These are phyloP conservation scores for Virgularia gustaviana DNA, from an alignment of 92 coral and sea anemone species.

Conservation along the genomic window DNA sequence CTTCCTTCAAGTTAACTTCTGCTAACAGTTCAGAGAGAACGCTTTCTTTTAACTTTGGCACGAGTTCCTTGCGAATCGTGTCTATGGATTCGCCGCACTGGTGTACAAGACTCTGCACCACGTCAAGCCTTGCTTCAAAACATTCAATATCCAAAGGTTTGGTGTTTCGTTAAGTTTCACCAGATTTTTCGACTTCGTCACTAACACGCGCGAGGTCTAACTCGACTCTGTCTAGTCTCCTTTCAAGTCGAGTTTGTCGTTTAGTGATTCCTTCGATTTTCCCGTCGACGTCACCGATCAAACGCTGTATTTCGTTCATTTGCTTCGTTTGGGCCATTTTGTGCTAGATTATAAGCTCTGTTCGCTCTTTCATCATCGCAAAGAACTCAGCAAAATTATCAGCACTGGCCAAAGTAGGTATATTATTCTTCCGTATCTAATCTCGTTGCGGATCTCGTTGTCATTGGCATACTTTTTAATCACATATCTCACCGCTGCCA, in stretches of 20 bases:
- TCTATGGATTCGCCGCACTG: neutral
- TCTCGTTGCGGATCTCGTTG: neutral
- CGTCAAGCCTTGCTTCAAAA: slow-evolving; percentile 20
- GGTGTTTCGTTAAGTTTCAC: slow-evolving; percentile 1
- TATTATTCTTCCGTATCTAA: neutral
- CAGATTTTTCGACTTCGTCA: neutral
- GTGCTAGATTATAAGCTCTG: neutral
- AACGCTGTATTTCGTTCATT: slow-evolving; percentile 3
- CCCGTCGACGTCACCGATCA: neutral
- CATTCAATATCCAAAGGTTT: slow-evolving; percentile 2
- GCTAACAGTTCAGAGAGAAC: neutral
- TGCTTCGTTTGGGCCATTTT: slow-evolving; percentile 5
- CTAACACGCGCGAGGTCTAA: neutral
- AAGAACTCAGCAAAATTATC: neutral
- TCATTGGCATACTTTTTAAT: neutral
- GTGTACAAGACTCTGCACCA: slow-evolving; percentile 5
- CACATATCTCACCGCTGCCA: slow-evolving; percentile 15
- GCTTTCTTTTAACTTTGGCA: slow-evolving; percentile 9
- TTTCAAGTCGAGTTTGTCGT: slow-evolving; percentile 9
- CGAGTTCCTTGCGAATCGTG: slow-evolving; percentile 1
- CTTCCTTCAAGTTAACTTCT: neutral
- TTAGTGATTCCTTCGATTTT: neutral
- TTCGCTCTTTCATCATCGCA: neutral
- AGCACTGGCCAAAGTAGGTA: neutral
- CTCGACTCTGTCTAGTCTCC: neutral